A percentile compares a stretch with the other conserved stretches of the same genome.
phyloP scores from a whole-genome alignment of 2,888 invertebrate genomes.

The Acholoe squamosa region DNA sequence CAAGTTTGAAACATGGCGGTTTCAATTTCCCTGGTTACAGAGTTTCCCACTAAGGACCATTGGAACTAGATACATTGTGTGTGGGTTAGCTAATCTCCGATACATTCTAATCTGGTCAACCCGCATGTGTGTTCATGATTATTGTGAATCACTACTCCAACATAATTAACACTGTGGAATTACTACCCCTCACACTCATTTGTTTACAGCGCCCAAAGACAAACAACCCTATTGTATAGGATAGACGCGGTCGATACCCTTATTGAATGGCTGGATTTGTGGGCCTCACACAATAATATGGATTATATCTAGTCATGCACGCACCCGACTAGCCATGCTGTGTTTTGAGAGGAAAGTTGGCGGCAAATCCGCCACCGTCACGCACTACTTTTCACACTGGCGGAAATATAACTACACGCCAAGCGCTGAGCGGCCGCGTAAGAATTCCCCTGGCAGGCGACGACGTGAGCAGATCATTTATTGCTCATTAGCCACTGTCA shows the following conservation, averaged over 20 bases:
- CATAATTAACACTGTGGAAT: constrained; percentile 10
- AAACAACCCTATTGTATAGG: neutral
- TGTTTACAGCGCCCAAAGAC: neutral
- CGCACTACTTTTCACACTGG: neutral
- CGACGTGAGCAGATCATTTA: too few relatives aligned
- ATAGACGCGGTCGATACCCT: neutral
- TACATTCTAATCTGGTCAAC: neutral
- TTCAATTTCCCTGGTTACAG: too few relatives aligned
- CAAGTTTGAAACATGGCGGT: too few relatives aligned
- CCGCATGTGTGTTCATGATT: neutral
- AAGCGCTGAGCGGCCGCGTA: too few relatives aligned
- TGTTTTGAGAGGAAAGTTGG: neutral
- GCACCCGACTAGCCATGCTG: neutral
- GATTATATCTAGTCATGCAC: neutral
- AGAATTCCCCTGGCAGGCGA: too few relatives aligned
- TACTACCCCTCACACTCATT: neutral
- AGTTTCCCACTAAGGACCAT: too few relatives aligned
- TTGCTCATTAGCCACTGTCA: too few relatives aligned
- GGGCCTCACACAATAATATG: constrained; percentile 13
- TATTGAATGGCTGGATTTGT: neutral
- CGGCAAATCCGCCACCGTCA: neutral
- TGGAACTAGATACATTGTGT: too few relatives aligned
- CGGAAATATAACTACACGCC: too few relatives aligned
- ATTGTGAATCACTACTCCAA: neutral
- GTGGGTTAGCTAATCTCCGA: too few relatives aligned